Conservation (phyloP, 53 echinoderm and acorn worm species). For the Paracentrotus lividus region DNA sequence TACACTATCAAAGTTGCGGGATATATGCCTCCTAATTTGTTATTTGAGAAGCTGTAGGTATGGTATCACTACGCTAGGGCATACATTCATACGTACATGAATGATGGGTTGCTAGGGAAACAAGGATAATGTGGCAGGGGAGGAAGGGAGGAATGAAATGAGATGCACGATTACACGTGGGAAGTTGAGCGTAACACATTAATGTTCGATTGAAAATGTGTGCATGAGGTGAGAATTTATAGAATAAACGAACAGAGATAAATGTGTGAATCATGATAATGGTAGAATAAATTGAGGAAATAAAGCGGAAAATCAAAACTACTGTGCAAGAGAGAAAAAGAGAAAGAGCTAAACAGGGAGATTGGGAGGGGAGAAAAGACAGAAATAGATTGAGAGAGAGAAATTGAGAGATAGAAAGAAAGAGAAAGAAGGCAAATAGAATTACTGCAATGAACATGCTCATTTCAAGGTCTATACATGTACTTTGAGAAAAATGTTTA, state of each 20-base stretch:
- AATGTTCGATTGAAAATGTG: neutral
- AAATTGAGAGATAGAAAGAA: neutral
- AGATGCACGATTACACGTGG: neutral
- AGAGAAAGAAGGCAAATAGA: neutral
- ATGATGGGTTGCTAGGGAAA: neutral
- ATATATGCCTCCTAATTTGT: constrained; percentile 36
- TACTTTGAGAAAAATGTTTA: neutral
- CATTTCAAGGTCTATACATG: constrained; percentile 24
- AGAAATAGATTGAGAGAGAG: neutral
- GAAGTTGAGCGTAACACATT: neutral
- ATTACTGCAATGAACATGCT: neutral
- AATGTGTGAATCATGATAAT: neutral
- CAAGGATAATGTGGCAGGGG: neutral
- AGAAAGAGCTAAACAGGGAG: no score
- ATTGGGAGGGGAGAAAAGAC: no score
- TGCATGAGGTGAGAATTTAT: neutral
- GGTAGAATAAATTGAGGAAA: neutral
- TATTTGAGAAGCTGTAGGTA: constrained; percentile 11
- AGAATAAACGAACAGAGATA: neutral
- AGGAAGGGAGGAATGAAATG: neutral
- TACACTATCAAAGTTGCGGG: neutral
- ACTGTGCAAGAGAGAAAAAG: neutral
- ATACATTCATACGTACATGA: neutral
- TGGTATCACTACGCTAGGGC: neutral
- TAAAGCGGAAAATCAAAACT: neutral